phyloP scores from a whole-genome alignment of 2,888 invertebrate genomes.

The Resseliella maxima region DNA sequence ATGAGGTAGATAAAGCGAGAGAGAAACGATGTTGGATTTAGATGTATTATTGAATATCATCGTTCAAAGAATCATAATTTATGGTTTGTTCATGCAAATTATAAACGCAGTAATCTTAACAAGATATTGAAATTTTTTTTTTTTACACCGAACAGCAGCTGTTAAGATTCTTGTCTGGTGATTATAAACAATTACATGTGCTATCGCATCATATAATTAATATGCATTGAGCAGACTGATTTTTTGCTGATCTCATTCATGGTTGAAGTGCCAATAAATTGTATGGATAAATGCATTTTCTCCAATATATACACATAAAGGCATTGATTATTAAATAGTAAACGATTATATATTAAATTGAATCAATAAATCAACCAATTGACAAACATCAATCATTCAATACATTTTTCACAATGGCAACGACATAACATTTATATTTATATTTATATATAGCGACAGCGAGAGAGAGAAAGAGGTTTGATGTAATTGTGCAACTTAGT shows the following conservation, averaged over 20 bases:
- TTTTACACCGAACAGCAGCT: neutral
- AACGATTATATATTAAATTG: constrained; percentile 19
- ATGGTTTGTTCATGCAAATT: constrained; percentile 13
- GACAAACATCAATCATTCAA: constrained; percentile 3
- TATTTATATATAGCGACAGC: too few relatives aligned
- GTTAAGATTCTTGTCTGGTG: neutral
- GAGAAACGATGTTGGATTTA: neutral
- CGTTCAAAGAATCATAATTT: constrained; percentile 15
- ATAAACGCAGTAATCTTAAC: constrained; percentile 25
- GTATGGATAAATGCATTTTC: neutral
- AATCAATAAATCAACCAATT: constrained; percentile 45
- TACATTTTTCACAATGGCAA: neutral
- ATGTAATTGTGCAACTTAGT: neutral
- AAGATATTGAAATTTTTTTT: neutral
- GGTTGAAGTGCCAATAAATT: neutral
- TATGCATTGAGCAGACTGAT: neutral
- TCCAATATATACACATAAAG: neutral
- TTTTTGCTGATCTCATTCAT: neutral
- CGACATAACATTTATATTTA: too few relatives aligned
- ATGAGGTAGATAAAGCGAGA: too few relatives aligned
- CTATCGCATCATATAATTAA: neutral
- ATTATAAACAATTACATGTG: constrained; percentile 49
- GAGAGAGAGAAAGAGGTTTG: too few relatives aligned
- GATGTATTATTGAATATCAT: neutral
- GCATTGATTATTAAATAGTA: constrained; percentile 19